Evolutionary conservation across 2,888 invertebrate genomes (phyloP).

Genomic region (Cylindroiulus punctatus): DNA sequence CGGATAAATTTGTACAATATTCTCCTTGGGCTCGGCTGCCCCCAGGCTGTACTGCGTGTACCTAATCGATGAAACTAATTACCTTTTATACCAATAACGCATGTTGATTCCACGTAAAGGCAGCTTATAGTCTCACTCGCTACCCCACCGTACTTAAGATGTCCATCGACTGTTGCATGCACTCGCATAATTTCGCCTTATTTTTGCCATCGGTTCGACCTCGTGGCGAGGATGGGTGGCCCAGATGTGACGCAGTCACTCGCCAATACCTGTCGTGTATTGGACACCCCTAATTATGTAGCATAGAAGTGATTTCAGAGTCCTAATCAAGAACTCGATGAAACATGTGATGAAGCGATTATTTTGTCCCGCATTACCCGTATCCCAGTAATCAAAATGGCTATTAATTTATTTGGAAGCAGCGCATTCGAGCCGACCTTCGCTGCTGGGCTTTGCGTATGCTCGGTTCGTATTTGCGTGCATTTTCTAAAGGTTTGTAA

Average conservation of each 20-base stretch:
- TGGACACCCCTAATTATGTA: slow-evolving; percentile 43
- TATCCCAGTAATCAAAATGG: slow-evolving; percentile 13
- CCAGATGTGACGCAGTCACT: slow-evolving; percentile 44
- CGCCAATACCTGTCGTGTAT: slow-evolving; percentile 47
- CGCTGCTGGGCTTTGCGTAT: background rate
- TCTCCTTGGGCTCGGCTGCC: background rate
- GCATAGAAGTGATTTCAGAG: slow-evolving; percentile 19
- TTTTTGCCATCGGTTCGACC: background rate
- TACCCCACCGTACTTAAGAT: slow-evolving; percentile 32
- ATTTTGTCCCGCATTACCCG: background rate
- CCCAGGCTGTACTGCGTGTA: background rate
- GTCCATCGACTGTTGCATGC: slow-evolving; percentile 5
- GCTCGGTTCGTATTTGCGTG: background rate
- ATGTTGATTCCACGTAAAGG: slow-evolving; percentile 11
- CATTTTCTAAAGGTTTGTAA: slow-evolving; percentile 21
- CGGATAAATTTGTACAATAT: background rate
- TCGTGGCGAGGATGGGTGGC: slow-evolving; percentile 5
- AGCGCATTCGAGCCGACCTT: background rate
- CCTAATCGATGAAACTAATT: slow-evolving; percentile 7
- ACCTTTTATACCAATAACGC: slow-evolving; percentile 23
- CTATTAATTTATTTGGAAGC: slow-evolving; percentile 26
- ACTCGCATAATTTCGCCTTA: slow-evolving; percentile 31
- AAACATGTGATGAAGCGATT: background rate
- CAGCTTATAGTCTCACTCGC: slow-evolving; percentile 19
- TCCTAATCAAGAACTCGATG: slow-evolving; percentile 12